Percentiles rank a stretch among this genome's conserved stretches.
phyloP scores from a whole-genome alignment of 2,888 invertebrate genomes.

The Iselma pallidipennis region DNA sequence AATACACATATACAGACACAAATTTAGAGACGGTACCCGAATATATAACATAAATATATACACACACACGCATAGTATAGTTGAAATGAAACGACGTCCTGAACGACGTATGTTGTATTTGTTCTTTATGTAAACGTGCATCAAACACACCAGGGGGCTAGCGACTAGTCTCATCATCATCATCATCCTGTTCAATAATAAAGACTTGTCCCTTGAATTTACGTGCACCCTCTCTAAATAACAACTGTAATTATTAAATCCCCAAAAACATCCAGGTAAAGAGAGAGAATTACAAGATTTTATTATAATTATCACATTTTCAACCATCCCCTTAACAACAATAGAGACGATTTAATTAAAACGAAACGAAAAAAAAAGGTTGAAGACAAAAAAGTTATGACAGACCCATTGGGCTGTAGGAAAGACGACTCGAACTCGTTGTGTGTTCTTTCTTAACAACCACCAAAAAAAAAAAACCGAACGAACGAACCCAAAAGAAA shows the following conservation, averaged over 20 bases:
- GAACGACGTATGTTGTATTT: background rate
- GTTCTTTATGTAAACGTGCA: background rate
- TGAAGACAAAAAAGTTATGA: background rate
- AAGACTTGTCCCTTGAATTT: background rate
- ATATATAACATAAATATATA: no score
- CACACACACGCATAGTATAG: background rate
- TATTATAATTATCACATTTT: background rate
- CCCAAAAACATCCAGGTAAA: background rate
- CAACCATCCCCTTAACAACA: no score
- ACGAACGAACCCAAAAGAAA: no score
- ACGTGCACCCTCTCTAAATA: background rate
- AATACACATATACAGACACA: background rate
- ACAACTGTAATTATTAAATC: background rate
- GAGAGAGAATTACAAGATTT: background rate
- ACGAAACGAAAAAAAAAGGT: background rate
- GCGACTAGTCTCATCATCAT: background rate
- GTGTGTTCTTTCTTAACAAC: background rate
- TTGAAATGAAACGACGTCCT: background rate
- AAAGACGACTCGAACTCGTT: background rate
- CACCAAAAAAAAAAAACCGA: background rate
- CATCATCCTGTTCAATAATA: background rate
- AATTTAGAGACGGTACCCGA: background rate
- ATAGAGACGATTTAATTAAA: no score
- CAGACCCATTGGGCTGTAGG: background rate
- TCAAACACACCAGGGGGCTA: background rate